These are phyloP conservation scores for Megalops atlanticus DNA, from an alignment of 2,113 vertebrate genomes.

Conservation along the genomic window DNA sequence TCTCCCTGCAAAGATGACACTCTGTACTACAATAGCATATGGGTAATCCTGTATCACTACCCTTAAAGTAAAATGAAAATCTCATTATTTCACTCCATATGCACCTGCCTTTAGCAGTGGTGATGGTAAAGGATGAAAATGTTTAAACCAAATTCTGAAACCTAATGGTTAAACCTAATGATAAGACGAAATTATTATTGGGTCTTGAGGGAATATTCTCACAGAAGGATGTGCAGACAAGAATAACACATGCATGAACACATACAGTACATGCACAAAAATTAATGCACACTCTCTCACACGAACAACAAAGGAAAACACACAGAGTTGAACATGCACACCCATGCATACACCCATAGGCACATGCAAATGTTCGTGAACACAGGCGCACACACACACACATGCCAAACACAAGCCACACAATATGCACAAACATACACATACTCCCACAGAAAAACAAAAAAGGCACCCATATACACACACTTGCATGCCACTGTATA, in stretches of 20 bases:
- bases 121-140: too few relatives aligned
- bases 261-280: too few relatives aligned
- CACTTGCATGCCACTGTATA: conserved; percentile 5
- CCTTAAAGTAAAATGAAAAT: not conserved
- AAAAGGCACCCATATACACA: not conserved
- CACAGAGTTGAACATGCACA: not conserved
- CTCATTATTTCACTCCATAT: not conserved
- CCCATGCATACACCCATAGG: not conserved
- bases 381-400: conserved; percentile 10
- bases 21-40: not conserved
- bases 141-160: too few relatives aligned
- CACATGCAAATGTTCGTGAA: not conserved
- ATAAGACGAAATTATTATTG: too few relatives aligned
- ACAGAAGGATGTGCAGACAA: too few relatives aligned
- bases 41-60: not conserved
- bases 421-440: conserved; percentile 2
- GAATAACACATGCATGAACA: too few relatives aligned
- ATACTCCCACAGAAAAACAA: conserved; percentile 9
- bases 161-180: too few relatives aligned
- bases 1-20: not conserved
- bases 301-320: conserved; percentile 19
- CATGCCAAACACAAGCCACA: not conserved
- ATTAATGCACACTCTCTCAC: too few relatives aligned
- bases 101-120: too few relatives aligned
- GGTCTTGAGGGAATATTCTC: too few relatives aligned